A percentile compares a stretch with the other conserved stretches of the same genome.
phyloP scores from a whole-genome alignment of 2,797 vertebrate genomes.

The Cacajao melanocephalus region DNA sequence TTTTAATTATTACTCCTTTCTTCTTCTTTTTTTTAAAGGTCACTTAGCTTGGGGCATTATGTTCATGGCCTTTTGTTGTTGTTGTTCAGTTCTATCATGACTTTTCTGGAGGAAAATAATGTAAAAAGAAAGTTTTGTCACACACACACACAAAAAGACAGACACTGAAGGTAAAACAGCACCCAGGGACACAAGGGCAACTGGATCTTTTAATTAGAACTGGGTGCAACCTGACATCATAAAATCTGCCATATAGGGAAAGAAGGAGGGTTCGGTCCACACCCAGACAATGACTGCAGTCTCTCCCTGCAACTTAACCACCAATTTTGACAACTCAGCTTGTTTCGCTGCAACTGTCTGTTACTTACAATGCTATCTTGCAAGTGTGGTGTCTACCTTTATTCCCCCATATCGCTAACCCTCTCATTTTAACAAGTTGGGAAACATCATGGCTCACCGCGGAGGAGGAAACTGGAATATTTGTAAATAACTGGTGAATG shows the following conservation, averaged over 20 bases:
- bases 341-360: rapidly evolving
- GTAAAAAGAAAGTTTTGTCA: neutral
- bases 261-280: too few relatives aligned
- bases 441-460: neutral
- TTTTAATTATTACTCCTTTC: neutral
- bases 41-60: neutral
- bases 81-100: neutral
- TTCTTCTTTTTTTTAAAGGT: neutral
- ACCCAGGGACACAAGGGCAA: rapidly evolving
- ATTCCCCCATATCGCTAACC: neutral
- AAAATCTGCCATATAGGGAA: neutral
- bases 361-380: neutral
- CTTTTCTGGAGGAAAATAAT: neutral
- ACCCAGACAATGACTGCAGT: neutral
- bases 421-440: neutral
- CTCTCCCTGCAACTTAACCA: neutral
- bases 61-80: neutral
- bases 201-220: neutral
- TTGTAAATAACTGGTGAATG: conserved; percentile 22
- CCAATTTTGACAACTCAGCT: neutral
- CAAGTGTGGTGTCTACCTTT: neutral
- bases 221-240: neutral
- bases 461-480: conserved; percentile 36
- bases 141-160: neutral
- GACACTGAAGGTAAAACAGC: neutral